These are phyloP conservation scores for Peromyscus melanophrys DNA, from an alignment of 2,797 vertebrate genomes.

Conservation along the genomic window DNA sequence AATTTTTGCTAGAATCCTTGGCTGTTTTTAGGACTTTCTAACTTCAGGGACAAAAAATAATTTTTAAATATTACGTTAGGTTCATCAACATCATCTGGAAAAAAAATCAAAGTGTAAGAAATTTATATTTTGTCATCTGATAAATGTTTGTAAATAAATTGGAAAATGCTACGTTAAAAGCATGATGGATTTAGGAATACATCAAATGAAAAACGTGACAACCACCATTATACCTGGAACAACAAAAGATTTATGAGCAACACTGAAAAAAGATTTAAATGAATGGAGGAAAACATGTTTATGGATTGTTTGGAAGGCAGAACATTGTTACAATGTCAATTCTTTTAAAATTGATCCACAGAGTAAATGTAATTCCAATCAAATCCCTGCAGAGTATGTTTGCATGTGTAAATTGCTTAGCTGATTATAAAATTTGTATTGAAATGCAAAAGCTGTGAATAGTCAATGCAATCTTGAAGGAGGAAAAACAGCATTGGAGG, in stretches of 20 bases:
- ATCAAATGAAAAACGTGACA: constrained; percentile 17
- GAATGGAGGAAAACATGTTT: background rate
- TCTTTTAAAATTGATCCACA: constrained; percentile 54
- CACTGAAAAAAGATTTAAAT: constrained; percentile 25
- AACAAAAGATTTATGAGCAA: constrained; percentile 16
- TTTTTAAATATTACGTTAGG: constrained; percentile 35
- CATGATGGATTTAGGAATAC: background rate
- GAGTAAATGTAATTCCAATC: constrained; percentile 16
- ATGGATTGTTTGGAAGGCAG: constrained; percentile 33
- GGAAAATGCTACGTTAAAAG: background rate
- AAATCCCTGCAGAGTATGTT: constrained; percentile 7
- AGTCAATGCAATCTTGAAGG: constrained; percentile 13
- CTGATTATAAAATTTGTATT: constrained; percentile 44
- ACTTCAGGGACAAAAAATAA: background rate
- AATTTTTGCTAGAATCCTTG: constrained; percentile 7
- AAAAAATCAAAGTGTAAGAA: constrained; percentile 24
- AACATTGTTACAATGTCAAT: constrained; percentile 23
- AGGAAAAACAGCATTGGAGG: background rate
- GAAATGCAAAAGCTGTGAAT: constrained; percentile 40
- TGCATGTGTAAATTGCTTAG: constrained; percentile 33
- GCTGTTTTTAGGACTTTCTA: constrained; percentile 34
- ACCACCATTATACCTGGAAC: background rate
- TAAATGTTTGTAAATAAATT: constrained; percentile 5
- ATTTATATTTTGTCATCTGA: constrained; percentile 5
- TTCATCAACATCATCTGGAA: constrained; percentile 5